Evolutionary conservation across 2,797 vertebrate genomes (phyloP), one percentile per base, ranked within the genome.

Genomic region (Malacoctenus gilli): DNA sequence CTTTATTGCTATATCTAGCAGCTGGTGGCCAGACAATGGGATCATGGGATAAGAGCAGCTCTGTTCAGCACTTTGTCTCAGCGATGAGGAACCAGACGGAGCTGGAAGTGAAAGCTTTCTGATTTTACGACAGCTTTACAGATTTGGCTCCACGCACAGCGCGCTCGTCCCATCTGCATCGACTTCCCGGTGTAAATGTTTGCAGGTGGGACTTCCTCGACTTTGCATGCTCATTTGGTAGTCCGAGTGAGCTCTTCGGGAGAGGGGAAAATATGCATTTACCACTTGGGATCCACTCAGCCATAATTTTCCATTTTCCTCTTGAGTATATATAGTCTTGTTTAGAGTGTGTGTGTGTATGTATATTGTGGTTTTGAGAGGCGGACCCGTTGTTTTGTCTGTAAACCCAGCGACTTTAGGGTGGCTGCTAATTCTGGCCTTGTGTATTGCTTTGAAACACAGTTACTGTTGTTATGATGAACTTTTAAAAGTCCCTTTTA

Each of bases 201-300:
- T 15, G 34, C 47, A 58, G 34, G 8, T 31, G 40, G 18, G 42
- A 9, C n/a, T 22, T 55, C 40, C 14, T 22, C 30, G 68, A 49
- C 43, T 70, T 76, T 84, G 63, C 69, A 71, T 84, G 18, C 35
- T 72, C 28, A 77, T 84, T 83, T 84, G 74, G 12, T 65, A 70
- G 69, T 70, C 60, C 58, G 12, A 68, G 22, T 43, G 23, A 54
- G 25, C 12, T 38, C 19, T 13, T 11, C 2, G 1, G 11, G 8
- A 7, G 28, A 52, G 28, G 4, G n/a, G 30, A 14, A 31, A 41
- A 42, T 18, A 14, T 23, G 13, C 0, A 11, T 42, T 4, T 25
- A 14, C 25, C 3, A 25, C 12, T 46, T 42, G 6, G 32, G 1
- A 12, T 52, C 9, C 4, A 40, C 30, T 8, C 12, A 32, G 20